Base-by-base conservation (phyloP, 1,140 invertebrate genomes). In the Drosophila littoralis region DNA sequence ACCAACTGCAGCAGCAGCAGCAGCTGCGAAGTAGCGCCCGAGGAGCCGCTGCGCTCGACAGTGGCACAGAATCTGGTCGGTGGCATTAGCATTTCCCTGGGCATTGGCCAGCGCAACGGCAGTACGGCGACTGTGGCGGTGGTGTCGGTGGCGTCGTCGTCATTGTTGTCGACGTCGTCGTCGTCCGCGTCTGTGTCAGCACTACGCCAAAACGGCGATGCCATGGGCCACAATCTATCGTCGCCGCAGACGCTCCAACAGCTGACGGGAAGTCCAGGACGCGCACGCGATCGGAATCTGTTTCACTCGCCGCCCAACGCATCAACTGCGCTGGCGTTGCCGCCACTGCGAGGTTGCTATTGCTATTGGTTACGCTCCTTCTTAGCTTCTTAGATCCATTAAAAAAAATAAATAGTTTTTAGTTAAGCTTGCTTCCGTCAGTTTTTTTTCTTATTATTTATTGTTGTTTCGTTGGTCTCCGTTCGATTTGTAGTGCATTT, bases 241-340 rank as follows among this genome's bases (percentile, higher is more conserved):
- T 74, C 79, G 61, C 72, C 83, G 42, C 89, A 92, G 72, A 90
- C 91, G 68, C 73, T 92, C 50, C 91, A 92, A 65, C 91, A 92
- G 82, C 78, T 92, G 67, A 91, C 86, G 52, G 86, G 90, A 40
- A 92, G 91, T 88, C 91, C 92, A 63, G 91, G 91, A 79, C 77
- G 92, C 32, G 92, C 91, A 35, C 79, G 92, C 60, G 92, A 92
- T 79, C 79, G 92, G 59, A 92, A 92, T 85, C 72, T 92, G n/a
- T 92, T 91, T 75, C 81, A 92, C 71, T 77, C 81, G 57, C 76
- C 91, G 58, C 75, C 91, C 48, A 81, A 77, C 48, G 69, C 82
- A 75, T 81, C 89, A 65, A 79, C 76, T 73, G 85, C 91, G 57
- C 51, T 90, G 71, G 76, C 91, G 33, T 78, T 91, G 74, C 81